Evolutionary conservation across 2,888 invertebrate genomes (phyloP), one percentile per base, ranked within the genome.

Genomic region (Cryptocephalus moraei): DNA sequence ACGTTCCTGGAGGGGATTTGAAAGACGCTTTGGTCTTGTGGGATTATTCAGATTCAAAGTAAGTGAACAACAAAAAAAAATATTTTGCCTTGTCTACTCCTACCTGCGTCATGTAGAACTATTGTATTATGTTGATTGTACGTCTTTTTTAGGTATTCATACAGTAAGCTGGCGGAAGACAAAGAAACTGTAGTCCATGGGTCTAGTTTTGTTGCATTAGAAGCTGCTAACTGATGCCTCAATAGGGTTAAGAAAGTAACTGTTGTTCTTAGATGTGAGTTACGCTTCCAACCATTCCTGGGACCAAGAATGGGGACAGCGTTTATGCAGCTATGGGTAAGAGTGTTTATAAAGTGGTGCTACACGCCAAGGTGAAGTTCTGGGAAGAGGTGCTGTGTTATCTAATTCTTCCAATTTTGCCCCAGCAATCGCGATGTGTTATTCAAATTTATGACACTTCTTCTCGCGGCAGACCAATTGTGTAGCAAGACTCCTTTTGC

Each of bases 201-300:
- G 4, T 76, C 88, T 1, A 91, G 95, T 56, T 97, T 96, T 65
- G 91, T 97, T 50, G 93, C 90, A 1, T 80, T 96, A 76, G 96
- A 97, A 74, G 79, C 84, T 1, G 95, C 96, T 1, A 81, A 91
- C 1, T 83, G 79, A 48, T 80, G 88, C 59, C 75, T 76, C 1
- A 75, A 77, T 10, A 90, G 90, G 69, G 86, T 85, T 1, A 82
- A 82, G 54, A 84, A 84, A 33, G 82, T 93, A 46, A 88, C 87
- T 0, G 80, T 95, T 0, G 75, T 96, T 39, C 86, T 86, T 3
- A 78, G 84, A 41, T 82, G 82, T 46, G 72, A 73, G 11, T 59
- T 63, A 4, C 69, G 69, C 0, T 83, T 94, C 49, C 79, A 81
- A 54, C 70, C 76, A 9, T 76, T 84, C 44, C 84, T 96, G 51